These are phyloP conservation scores for Chrysoperla carnea DNA, from an alignment of 1,140 invertebrate genomes.

Conservation along the genomic window DNA sequence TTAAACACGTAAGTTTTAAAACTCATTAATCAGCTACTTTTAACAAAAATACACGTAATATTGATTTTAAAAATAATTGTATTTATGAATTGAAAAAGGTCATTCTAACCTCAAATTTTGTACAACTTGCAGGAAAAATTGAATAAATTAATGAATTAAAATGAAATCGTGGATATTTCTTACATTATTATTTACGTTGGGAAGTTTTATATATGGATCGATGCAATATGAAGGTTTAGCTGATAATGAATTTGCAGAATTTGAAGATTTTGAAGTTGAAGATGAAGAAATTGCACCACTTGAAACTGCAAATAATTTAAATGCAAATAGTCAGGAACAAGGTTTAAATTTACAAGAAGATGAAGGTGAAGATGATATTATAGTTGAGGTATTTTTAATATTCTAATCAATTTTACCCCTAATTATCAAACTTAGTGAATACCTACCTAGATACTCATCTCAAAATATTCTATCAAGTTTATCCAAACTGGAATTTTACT, in stretches of 20 bases:
- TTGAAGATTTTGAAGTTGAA: conserved; percentile 78
- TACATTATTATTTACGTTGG: conserved; percentile 27
- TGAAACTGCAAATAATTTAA: conserved; percentile 9
- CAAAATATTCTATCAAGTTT: too few relatives aligned
- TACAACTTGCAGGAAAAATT: too few relatives aligned
- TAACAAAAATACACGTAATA: too few relatives aligned
- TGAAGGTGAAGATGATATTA: conserved; percentile 37
- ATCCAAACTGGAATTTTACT: too few relatives aligned
- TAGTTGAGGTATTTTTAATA: conserved; percentile 25
- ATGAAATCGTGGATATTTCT: conserved; percentile 28
- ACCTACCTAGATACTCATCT: too few relatives aligned
- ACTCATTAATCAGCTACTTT: too few relatives aligned
- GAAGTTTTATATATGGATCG: conserved; percentile 28
- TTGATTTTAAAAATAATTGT: too few relatives aligned
- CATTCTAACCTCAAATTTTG: too few relatives aligned
- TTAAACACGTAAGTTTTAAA: too few relatives aligned
- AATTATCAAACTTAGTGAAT: too few relatives aligned
- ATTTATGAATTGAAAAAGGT: too few relatives aligned
- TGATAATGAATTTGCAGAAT: conserved; percentile 94
- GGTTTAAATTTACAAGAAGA: conserved; percentile 17
- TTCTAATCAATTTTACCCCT: too few relatives aligned
- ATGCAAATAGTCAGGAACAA: conserved; percentile 10
- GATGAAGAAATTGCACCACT: conserved; percentile 24
- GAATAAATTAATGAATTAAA: conserved; percentile 9
- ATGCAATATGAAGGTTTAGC: conserved; percentile 41